Base-by-base conservation (phyloP, 2,888 invertebrate genomes). In the Eupithecia dodoneata region DNA sequence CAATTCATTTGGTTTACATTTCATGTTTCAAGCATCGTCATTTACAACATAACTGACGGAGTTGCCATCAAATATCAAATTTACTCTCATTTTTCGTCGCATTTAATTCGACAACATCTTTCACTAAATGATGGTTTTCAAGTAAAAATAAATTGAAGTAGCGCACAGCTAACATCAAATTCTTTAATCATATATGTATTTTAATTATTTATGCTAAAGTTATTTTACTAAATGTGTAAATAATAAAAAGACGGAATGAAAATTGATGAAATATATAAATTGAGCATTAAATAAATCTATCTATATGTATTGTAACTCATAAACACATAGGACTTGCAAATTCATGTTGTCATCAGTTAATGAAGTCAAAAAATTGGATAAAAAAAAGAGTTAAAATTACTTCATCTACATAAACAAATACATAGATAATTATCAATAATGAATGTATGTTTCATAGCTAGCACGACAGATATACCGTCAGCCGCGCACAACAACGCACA, bases 221-320 rank as follows among this genome's bases (percentile, higher is more conserved):
- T 1, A 44, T n/a, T 65, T 47, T n/a, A n/a, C 10, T 7, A 18
- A 73, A 45, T 42, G n/a, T 67, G 67, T 66, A 67, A 73, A 52
- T 52, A 49, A 67, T 67, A 44, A 70, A 59, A 65, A 15, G n/a
- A 70, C 30, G 45, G 12, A 47, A 18, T 41, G 10, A 47, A 6
- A 55, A 45, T 67, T 73, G 10, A 75, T 66, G 49, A 44, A 73
- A 73, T 66, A 47, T 52, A 47, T 6, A 72, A 69, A 52, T 63
- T 72, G 72, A 71, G 49, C 73, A 47, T 72, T 47, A 42, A 69
- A 72, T 52, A 71, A 72, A 55, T n/a, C n/a, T n/a, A n/a, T 30
- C 30, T 67, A 71, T n/a, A 71, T 10, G 45, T 72, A 67, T 67
- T 59, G 49, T 30, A 3, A 76, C 55, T 71, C 49, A 66, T 63